A percentile compares a stretch with the other conserved stretches of the same genome.
Evolutionary conservation across 2,888 invertebrate genomes (phyloP).

Genomic region (Branchipolynoe longqiensis): DNA sequence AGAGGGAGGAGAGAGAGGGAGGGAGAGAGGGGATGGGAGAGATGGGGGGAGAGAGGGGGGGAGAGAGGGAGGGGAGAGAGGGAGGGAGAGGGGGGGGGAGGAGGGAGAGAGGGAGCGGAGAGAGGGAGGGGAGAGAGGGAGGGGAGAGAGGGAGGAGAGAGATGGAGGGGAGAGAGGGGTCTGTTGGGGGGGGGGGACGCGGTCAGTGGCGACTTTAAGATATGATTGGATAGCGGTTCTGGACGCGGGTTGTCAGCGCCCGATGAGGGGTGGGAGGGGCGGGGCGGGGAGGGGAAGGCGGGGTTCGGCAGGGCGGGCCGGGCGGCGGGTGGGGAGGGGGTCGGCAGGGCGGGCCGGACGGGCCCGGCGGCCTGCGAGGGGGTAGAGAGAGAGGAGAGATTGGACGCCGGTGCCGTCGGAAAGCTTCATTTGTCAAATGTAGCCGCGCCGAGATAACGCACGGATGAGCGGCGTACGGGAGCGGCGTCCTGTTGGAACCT

Average conservation of each 20-base stretch:
- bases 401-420: constrained; percentile 21
- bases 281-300: background rate
- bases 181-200: background rate
- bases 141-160: background rate
- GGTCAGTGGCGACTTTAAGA: constrained; percentile 21
- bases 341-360: background rate
- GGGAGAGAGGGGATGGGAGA: no score
- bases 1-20: background rate
- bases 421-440: constrained; percentile 49
- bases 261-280: background rate
- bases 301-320: background rate
- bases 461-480: background rate
- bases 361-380: background rate
- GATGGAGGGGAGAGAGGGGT: background rate
- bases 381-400: constrained; percentile 3
- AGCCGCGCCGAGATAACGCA: constrained; percentile 34
- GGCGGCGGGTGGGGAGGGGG: background rate
- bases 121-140: no score
- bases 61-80: background rate
- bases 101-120: background rate
- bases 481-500: background rate
- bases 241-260: background rate
- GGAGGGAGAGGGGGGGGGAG: background rate
- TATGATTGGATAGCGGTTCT: constrained; percentile 6
- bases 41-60: background rate